Evolutionary conservation across 2,113 vertebrate genomes (phyloP).

Genomic region (Pseudorectes ferrugineus): DNA sequence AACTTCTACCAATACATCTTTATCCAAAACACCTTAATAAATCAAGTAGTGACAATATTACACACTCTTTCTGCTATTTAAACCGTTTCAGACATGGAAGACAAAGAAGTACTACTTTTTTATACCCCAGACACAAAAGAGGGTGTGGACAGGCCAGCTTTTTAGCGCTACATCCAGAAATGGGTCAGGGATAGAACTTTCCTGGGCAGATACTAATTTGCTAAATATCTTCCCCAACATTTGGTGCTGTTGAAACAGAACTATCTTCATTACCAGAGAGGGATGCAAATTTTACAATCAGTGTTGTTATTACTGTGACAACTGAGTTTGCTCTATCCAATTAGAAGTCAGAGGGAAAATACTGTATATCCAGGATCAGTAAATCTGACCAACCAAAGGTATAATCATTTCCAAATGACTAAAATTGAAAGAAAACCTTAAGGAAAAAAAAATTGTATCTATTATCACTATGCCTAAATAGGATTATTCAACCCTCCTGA

Average conservation of each 20-base stretch:
- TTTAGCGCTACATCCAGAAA: background rate
- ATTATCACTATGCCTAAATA: conserved; percentile 71
- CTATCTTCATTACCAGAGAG: background rate
- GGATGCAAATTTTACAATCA: conserved; percentile 30
- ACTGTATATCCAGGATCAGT: background rate
- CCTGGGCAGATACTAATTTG: background rate
- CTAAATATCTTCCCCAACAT: background rate
- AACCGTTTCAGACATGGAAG: background rate
- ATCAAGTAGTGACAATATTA: background rate
- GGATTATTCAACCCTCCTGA: conserved; percentile 78
- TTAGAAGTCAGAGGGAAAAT: conserved; percentile 44
- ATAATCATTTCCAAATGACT: conserved; percentile 67
- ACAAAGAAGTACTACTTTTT: background rate
- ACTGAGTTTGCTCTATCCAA: background rate
- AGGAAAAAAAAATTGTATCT: conserved; percentile 27
- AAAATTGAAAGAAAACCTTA: conserved; percentile 31
- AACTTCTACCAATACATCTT: background rate
- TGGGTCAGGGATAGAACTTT: background rate
- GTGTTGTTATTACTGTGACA: background rate
- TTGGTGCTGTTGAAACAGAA: background rate
- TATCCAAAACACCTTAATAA: background rate
- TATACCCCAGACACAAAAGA: background rate
- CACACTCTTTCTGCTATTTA: background rate
- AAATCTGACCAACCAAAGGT: conserved; percentile 67
- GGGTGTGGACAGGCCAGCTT: background rate